Percentiles rank a stretch among this genome's conserved stretches.
Evolutionary conservation across 1,140 invertebrate genomes (phyloP).

Genomic region (Polypedilum pembai): DNA sequence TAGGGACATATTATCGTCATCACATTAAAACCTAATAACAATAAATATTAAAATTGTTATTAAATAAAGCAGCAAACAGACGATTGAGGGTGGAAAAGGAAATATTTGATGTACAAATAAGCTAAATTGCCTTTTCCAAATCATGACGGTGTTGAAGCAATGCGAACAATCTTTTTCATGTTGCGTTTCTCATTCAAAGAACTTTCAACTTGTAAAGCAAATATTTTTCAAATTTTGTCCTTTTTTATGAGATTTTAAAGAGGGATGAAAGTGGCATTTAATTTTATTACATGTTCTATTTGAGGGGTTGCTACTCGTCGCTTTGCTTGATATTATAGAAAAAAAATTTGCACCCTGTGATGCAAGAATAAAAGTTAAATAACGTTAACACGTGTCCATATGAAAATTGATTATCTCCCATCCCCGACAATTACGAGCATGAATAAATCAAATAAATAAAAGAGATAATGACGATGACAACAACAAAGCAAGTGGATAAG

Average conservation of each 20-base stretch:
- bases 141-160: neutral
- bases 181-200: neutral
- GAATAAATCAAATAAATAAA: conserved; percentile 14
- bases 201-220: neutral
- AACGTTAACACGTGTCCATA: neutral
- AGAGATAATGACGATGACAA: neutral
- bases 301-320: conserved; percentile 11
- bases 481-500: conserved; percentile 27
- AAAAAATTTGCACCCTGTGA: neutral
- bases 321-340: neutral
- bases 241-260: neutral
- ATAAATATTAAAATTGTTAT: conserved; percentile 26
- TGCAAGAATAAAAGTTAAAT: conserved; percentile 21
- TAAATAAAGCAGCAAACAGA: conserved; percentile 14
- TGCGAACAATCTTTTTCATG: neutral
- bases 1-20: neutral
- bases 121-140: neutral
- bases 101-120: conserved; percentile 22
- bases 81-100: neutral
- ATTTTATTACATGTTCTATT: neutral
- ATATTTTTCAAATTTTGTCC: conserved; percentile 17
- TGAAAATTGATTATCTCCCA: conserved; percentile 16
- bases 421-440: neutral
- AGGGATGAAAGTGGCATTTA: conserved; percentile 25
- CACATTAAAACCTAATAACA: conserved; percentile 24